These are phyloP conservation scores for Strix aluco DNA, from an alignment of 2,113 vertebrate genomes.

Conservation along the genomic window DNA sequence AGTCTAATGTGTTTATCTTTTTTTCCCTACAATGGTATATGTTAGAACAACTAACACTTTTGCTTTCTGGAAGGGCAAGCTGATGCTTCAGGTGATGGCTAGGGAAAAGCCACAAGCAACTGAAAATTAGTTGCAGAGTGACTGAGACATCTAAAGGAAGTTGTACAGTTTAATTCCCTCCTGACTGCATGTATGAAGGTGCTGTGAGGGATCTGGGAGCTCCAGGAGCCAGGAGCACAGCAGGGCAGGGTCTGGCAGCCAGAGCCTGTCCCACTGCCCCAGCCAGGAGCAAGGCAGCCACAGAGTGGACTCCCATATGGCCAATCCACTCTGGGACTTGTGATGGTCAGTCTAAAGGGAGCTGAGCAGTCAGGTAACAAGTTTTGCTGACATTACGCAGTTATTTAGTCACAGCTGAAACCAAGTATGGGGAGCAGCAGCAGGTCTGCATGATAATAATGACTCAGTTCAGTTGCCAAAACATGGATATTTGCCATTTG, in stretches of 20 bases:
- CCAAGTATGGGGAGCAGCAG: neutral
- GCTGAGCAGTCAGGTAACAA: neutral
- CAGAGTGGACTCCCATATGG: neutral
- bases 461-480: neutral
- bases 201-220: fast-evolving
- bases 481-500: neutral
- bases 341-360: neutral
- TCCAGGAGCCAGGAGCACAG: neutral
- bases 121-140: neutral
- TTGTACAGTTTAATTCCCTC: neutral
- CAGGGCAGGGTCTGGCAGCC: neutral
- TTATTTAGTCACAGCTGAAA: neutral
- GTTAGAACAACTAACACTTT: neutral
- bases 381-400: neutral
- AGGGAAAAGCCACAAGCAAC: neutral
- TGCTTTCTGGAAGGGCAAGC: neutral
- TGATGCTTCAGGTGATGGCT: neutral
- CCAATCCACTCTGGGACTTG: neutral
- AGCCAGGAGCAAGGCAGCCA: neutral
- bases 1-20: neutral
- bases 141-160: neutral
- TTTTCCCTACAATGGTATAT: neutral
- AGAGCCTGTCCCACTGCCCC: neutral
- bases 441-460: neutral
- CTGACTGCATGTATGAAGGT: neutral